Percentiles rank a stretch among this genome's conserved stretches.
phyloP scores from a whole-genome alignment of 2,888 invertebrate genomes.

The Drosophila stalkeri region DNA sequence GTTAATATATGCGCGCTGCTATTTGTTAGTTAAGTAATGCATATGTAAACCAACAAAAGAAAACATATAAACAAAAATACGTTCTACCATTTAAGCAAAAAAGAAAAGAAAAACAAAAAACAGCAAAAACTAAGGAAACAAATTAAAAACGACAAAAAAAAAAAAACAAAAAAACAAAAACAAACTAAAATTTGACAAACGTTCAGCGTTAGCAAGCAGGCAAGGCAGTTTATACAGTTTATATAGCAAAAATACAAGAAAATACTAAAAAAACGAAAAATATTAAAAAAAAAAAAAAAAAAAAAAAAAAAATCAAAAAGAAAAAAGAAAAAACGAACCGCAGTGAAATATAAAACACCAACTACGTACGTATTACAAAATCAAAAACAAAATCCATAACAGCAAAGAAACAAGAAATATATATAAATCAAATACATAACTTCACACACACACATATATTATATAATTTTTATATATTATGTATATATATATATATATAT shows the following conservation, averaged over 20 bases:
- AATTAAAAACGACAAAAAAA: conserved; percentile 52
- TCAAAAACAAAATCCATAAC: conserved; percentile 19
- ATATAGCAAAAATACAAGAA: conserved; percentile 65
- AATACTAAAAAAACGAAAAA: conserved; percentile 37
- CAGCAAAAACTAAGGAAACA: conserved; percentile 43
- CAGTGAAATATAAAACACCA: conserved; percentile 62
- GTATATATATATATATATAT: conserved; percentile 15
- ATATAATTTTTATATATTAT: conserved; percentile 9
- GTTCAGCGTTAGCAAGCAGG: conserved; percentile 73
- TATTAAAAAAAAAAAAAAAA: conserved; percentile 22
- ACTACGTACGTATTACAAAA: conserved; percentile 65
- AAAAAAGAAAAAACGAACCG: conserved; percentile 17
- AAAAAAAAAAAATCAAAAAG: conserved; percentile 12
- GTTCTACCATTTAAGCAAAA: conserved; percentile 63
- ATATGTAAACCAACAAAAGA: conserved; percentile 46
- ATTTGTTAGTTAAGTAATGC: conserved; percentile 72
- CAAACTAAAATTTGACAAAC: conserved; percentile 69
- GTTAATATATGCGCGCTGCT: conserved; percentile 57
- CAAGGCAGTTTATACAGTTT: conserved; percentile 77
- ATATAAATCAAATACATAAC: conserved; percentile 24
- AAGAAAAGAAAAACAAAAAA: conserved; percentile 60
- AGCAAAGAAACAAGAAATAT: conserved; percentile 43
- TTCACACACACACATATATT: conserved; percentile 6
- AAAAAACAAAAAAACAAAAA: conserved; percentile 21
- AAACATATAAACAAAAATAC: conserved; percentile 25